Conservation (phyloP, 2,888 invertebrate species). For the Drosophila tanythrix region DNA sequence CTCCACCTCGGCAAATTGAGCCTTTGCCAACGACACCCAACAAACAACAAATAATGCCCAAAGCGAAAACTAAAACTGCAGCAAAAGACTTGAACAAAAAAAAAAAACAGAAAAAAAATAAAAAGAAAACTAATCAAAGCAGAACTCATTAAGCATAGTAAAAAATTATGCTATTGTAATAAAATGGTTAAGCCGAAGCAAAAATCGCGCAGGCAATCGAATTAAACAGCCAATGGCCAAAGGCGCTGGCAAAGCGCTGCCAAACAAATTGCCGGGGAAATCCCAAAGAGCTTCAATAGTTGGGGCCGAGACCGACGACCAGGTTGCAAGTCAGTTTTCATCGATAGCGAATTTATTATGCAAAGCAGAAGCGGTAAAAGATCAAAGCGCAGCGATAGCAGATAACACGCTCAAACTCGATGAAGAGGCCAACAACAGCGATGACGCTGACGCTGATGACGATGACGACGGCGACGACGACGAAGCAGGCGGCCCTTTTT, state of each 20-base stretch:
- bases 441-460: constrained; percentile 24
- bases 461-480: constrained; percentile 8
- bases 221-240: constrained; percentile 75
- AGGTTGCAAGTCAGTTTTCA: constrained; percentile 75
- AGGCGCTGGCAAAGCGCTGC: constrained; percentile 58
- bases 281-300: constrained; percentile 52
- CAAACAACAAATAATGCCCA: constrained; percentile 66
- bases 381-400: constrained; percentile 79
- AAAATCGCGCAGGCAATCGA: constrained; percentile 77
- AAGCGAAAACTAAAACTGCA: constrained; percentile 34
- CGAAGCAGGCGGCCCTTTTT: constrained; percentile 46
- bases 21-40: constrained; percentile 67
- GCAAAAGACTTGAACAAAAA: constrained; percentile 12
- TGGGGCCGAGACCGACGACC: constrained; percentile 40
- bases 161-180: constrained; percentile 78
- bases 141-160: constrained; percentile 79
- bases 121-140: constrained; percentile 74
- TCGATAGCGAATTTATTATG: constrained; percentile 79
- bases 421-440: constrained; percentile 34
- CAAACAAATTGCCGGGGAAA: constrained; percentile 78
- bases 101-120: constrained; percentile 27
- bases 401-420: constrained; percentile 69
- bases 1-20: constrained; percentile 47
- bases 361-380: constrained; percentile 80
- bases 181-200: constrained; percentile 73